Conservation (phyloP, 2,113 vertebrate species). For the Ctenodactylus gundi region DNA sequence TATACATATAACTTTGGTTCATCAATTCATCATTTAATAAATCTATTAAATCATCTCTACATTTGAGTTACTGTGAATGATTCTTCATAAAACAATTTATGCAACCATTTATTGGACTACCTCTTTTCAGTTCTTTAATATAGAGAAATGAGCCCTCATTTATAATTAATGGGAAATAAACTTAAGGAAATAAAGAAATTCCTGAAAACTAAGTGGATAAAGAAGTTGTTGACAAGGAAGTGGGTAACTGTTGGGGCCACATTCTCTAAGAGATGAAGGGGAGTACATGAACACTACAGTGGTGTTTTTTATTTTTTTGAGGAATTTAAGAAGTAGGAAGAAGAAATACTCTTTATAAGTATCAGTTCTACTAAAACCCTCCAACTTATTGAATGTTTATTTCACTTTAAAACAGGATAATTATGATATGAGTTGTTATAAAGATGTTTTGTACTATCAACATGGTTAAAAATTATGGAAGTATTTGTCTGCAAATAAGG, state of each 20-base stretch:
- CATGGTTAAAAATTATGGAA: neutral
- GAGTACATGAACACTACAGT: neutral
- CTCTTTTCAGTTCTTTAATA: constrained; percentile 6
- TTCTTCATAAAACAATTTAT: neutral
- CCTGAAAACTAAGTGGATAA: neutral
- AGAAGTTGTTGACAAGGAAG: neutral
- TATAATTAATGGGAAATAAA: neutral
- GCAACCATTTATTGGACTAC: neutral
- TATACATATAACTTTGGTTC: too few species aligned
- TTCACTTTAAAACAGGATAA: constrained; percentile 33
- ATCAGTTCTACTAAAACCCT: neutral
- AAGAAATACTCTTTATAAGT: neutral
- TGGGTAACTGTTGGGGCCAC: neutral
- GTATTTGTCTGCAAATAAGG: neutral
- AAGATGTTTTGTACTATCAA: neutral
- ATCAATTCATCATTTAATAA: too few species aligned
- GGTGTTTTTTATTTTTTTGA: constrained; percentile 2
- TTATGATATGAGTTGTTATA: constrained; percentile 31
- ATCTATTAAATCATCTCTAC: neutral
- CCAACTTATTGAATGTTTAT: neutral
- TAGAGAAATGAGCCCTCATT: constrained; percentile 4
- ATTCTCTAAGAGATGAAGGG: neutral
- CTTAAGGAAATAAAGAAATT: neutral
- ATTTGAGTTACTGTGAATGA: neutral
- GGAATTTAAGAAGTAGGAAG: neutral